A percentile compares a stretch with the other conserved stretches of the same genome.
phyloP scores from a whole-genome alignment of 2,113 vertebrate species.

The Struthio camelus region DNA sequence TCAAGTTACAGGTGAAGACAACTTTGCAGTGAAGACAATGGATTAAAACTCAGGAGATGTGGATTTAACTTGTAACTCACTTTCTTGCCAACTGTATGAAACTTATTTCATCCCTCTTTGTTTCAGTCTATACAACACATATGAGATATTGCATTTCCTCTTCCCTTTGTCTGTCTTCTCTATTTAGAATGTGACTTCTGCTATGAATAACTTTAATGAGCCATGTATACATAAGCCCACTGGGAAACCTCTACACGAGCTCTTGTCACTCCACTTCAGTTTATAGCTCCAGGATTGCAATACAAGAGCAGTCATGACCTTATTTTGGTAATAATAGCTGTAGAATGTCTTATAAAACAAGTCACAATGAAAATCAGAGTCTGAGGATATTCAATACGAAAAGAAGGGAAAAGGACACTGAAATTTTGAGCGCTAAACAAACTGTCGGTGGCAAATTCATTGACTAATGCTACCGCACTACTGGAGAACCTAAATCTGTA shows the following conservation, averaged over 20 bases:
- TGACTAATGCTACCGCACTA: neutral
- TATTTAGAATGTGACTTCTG: neutral
- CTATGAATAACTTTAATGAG: neutral
- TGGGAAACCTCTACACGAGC: neutral
- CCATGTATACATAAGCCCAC: neutral
- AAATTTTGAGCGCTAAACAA: neutral
- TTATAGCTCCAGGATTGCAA: neutral
- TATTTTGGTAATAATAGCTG: neutral
- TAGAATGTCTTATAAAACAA: neutral
- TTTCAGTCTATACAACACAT: neutral
- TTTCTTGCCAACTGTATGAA: neutral
- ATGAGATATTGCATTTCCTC: neutral
- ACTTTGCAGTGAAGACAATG: neutral
- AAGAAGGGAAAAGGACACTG: neutral
- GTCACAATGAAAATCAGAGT: neutral
- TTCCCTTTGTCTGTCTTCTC: neutral
- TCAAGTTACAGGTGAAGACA: neutral
- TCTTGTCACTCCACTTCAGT: neutral
- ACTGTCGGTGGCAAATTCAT: neutral
- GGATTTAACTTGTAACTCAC: neutral
- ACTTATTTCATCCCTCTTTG: neutral
- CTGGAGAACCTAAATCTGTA: neutral
- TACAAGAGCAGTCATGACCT: neutral
- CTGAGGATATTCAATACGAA: neutral
- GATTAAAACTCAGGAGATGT: neutral